Evolutionary conservation across 2,797 vertebrate species (phyloP).

Genomic region (Sebastes iracundus): DNA sequence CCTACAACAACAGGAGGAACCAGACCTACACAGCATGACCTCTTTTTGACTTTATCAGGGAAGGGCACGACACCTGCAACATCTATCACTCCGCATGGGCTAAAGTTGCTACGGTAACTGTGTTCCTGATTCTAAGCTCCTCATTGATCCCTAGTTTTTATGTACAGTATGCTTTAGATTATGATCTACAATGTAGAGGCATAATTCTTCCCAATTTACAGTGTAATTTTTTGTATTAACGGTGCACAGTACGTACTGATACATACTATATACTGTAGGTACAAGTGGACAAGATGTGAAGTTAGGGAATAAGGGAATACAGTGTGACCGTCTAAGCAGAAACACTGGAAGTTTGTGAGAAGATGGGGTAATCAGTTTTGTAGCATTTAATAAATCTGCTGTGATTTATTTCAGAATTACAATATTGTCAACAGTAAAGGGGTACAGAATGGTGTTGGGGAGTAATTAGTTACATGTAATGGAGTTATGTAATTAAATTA

Average conservation of each 20-base stretch:
- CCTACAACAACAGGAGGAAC: conserved; percentile 24
- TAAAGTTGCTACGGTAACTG: conserved; percentile 3
- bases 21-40: conserved; percentile 15
- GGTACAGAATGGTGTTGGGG: no score
- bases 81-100: conserved; percentile 49
- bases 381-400: neutral
- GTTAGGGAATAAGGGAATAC: neutral
- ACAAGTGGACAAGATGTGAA: neutral
- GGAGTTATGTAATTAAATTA: no score
- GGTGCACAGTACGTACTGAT: neutral
- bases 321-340: accelerated
- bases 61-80: conserved; percentile 34
- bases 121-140: conserved; percentile 6
- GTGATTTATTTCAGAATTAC: neutral
- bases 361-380: neutral
- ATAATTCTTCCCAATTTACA: neutral
- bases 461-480: no score
- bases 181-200: neutral
- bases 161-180: neutral
- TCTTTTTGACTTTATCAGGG: conserved; percentile 27
- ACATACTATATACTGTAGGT: neutral
- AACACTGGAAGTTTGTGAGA: neutral
- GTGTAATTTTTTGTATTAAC: accelerated
- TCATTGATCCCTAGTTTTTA: neutral
- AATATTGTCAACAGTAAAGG: neutral